Percentiles rank a stretch among this genome's conserved stretches.
Evolutionary conservation across 2,113 vertebrate genomes (phyloP).

Genomic region (Chaenogobius annularis): DNA sequence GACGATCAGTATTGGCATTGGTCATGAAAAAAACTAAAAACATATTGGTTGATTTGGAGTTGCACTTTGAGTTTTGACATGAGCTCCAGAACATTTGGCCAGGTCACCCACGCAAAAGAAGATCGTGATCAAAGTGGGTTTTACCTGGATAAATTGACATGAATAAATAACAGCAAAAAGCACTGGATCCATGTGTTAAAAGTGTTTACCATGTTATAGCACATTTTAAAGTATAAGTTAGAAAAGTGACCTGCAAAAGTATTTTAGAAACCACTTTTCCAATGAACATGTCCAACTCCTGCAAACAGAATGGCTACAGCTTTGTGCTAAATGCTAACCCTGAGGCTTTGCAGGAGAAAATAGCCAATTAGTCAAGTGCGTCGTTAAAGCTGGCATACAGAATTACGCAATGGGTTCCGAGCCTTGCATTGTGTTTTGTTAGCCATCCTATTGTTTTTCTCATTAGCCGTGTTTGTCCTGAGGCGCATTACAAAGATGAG

Average conservation of each 20-base stretch:
- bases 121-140: too few relatives aligned
- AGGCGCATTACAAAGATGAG: conserved; percentile 59
- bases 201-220: too few relatives aligned
- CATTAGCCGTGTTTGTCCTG: conserved; percentile 60
- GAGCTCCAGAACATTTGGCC: too few relatives aligned
- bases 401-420: conserved; percentile 46
- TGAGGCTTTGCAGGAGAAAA: conserved; percentile 32
- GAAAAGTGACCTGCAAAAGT: neutral
- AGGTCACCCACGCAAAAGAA: too few relatives aligned
- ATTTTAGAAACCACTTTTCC: neutral
- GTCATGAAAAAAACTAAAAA: too few relatives aligned
- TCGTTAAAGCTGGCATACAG: conserved; percentile 62
- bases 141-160: too few relatives aligned
- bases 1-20: too few relatives aligned
- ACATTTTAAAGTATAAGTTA: too few relatives aligned
- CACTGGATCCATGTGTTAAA: too few relatives aligned
- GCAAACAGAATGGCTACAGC: conserved; percentile 21
- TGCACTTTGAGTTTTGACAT: too few relatives aligned
- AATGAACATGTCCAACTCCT: neutral
- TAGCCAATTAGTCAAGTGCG: conserved; percentile 59
- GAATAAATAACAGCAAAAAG: too few relatives aligned
- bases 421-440: conserved; percentile 42
- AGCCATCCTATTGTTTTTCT: conserved; percentile 68
- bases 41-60: too few relatives aligned
- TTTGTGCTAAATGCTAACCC: conserved; percentile 29